A percentile compares a stretch with the other conserved stretches of the same genome.
phyloP scores from a whole-genome alignment of 2,888 invertebrate species.

The Hydrotaea diabolus region DNA sequence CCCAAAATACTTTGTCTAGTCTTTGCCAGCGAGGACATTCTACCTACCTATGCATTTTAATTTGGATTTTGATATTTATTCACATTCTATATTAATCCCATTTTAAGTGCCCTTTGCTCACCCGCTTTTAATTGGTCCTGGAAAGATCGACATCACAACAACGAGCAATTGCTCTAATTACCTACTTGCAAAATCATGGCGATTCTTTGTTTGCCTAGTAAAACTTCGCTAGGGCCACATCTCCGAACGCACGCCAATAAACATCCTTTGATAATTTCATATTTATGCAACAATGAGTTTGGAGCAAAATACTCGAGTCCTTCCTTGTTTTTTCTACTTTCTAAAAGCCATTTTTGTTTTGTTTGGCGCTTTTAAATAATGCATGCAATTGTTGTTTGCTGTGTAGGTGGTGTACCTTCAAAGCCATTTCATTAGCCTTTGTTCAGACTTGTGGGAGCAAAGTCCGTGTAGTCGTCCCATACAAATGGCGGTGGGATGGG shows the following conservation, averaged over 20 bases:
- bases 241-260: neutral
- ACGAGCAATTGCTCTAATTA: neutral
- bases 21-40: too few relatives aligned
- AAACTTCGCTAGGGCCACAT: neutral
- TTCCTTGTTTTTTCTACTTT: too few relatives aligned
- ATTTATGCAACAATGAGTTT: slow-evolving; percentile 57
- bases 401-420: slow-evolving; percentile 5
- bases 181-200: neutral
- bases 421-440: neutral
- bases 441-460: neutral
- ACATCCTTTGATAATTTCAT: slow-evolving; percentile 19
- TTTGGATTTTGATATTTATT: too few relatives aligned
- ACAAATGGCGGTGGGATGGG: too few relatives aligned
- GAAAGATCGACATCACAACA: neutral
- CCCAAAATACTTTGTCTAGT: too few relatives aligned
- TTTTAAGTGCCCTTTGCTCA: too few relatives aligned
- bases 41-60: too few relatives aligned
- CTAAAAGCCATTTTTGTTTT: neutral
- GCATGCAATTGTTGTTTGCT: neutral
- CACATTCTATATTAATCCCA: too few relatives aligned
- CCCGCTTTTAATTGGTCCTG: too few relatives aligned
- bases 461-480: neutral
- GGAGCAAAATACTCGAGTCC: neutral
- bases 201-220: neutral
- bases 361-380: slow-evolving; percentile 7